Evolutionary conservation across 2,797 vertebrate species (phyloP).

Genomic region (Emys orbicularis): DNA sequence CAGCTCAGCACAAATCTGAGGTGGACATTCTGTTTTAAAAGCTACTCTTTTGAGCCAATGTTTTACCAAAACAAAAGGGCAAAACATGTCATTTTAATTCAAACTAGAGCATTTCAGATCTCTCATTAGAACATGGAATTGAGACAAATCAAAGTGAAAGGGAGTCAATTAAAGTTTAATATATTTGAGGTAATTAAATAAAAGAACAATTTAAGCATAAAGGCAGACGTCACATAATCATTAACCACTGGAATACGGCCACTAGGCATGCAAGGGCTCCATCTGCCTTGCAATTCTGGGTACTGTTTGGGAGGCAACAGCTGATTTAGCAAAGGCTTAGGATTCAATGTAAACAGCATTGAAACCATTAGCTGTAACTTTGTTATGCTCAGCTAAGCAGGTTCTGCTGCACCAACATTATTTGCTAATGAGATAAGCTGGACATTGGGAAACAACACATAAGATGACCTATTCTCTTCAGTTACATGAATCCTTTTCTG

Average conservation of each 20-base stretch:
- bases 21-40: not conserved
- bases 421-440: not conserved
- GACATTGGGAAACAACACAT: not conserved
- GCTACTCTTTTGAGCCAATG: not conserved
- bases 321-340: not conserved
- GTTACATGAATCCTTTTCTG: constrained; percentile 5
- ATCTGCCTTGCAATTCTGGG: constrained; percentile 52
- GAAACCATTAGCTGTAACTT: constrained; percentile 13
- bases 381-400: not conserved
- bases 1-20: not conserved
- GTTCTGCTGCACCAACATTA: not conserved
- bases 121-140: not conserved
- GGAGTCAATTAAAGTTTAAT: constrained; percentile 8
- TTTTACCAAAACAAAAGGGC: not conserved
- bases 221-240: not conserved
- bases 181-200: not conserved
- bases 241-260: not conserved
- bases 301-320: constrained; percentile 33
- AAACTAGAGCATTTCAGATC: not conserved
- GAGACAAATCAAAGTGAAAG: not conserved
- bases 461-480: not conserved
- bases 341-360: not conserved
- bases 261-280: constrained; percentile 55
- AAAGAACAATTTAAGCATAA: constrained; percentile 17
- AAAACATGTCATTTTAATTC: not conserved